Conservation (phyloP, 1,140 invertebrate species). For the Stegodyphus mimosarum region DNA sequence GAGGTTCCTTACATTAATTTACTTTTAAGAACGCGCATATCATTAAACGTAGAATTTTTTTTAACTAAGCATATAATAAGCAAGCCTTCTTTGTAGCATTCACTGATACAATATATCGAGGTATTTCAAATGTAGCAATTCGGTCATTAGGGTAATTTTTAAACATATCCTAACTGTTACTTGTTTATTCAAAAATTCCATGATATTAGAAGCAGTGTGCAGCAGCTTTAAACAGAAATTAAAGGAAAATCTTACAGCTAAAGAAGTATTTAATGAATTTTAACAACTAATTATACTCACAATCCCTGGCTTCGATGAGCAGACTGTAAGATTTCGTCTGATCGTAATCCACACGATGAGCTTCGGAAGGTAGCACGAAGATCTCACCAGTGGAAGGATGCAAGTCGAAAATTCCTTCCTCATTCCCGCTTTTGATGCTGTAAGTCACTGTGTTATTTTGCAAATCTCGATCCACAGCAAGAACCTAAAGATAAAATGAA, state of each 20-base stretch:
- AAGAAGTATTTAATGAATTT: not conserved
- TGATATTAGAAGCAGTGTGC: no score
- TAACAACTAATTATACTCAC: conserved; percentile 50
- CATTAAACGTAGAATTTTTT: no score
- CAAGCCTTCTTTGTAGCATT: no score
- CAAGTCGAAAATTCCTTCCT: conserved; percentile 65
- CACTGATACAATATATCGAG: no score
- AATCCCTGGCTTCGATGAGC: conserved; percentile 65
- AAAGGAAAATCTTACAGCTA: no score
- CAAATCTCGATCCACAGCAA: conserved; percentile 65
- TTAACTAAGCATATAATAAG: no score
- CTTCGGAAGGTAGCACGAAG: conserved; percentile 58
- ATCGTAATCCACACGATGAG: conserved; percentile 64
- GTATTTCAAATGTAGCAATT: no score
- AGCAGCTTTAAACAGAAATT: not conserved
- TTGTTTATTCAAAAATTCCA: no score
- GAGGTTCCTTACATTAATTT: no score
- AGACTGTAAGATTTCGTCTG: conserved; percentile 64
- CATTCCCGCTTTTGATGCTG: conserved; percentile 66
- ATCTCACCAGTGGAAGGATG: conserved; percentile 65
- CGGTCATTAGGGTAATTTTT: no score
- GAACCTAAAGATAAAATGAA: conserved; percentile 52
- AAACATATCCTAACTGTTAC: no score
- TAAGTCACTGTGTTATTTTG: conserved; percentile 65
- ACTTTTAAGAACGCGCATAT: no score